A percentile compares a stretch with the other conserved stretches of the same genome.
Conservation (phyloP, 1,140 invertebrate genomes). For the Sycophaga agraensis region DNA sequence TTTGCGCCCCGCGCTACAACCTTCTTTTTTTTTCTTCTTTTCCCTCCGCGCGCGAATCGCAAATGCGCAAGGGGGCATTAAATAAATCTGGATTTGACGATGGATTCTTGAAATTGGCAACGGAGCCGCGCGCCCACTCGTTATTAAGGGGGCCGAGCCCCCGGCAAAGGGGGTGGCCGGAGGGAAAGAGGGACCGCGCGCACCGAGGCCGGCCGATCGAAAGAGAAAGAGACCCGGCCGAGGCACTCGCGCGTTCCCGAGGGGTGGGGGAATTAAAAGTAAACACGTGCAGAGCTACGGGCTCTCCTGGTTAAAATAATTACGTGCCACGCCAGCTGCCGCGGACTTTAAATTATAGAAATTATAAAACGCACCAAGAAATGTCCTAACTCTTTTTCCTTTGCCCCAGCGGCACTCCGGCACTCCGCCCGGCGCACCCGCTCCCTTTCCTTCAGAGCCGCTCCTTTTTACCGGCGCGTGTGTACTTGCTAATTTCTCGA, state of each 20-base stretch:
- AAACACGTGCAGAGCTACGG: conserved; percentile 52
- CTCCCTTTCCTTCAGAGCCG: background rate
- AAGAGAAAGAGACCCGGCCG: background rate
- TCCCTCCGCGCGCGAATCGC: too few species aligned
- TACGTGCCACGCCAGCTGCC: conserved; percentile 57
- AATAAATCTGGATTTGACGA: conserved; percentile 30
- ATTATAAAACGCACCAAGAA: conserved; percentile 54
- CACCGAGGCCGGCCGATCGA: background rate
- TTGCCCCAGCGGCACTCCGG: too few species aligned
- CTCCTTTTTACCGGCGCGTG: too few species aligned
- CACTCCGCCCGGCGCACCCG: background rate
- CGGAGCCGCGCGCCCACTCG: conserved; percentile 9
- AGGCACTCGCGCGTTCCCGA: background rate
- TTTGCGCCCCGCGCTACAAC: too few species aligned
- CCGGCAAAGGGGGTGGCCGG: conserved; percentile 17
- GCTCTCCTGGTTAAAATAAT: conserved; percentile 59
- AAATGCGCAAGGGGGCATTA: conserved; percentile 26
- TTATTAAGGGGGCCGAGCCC: conserved; percentile 19
- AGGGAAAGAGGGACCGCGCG: background rate
- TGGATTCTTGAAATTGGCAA: conserved; percentile 30
- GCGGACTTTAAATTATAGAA: conserved; percentile 59
- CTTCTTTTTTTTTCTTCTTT: too few species aligned
- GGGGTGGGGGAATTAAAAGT: conserved; percentile 52
- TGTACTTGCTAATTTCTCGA: conserved; percentile 31
- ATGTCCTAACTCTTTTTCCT: conserved; percentile 33